phyloP scores from a whole-genome alignment of 2,888 invertebrate genomes.

The Melinopterus prodromus region DNA sequence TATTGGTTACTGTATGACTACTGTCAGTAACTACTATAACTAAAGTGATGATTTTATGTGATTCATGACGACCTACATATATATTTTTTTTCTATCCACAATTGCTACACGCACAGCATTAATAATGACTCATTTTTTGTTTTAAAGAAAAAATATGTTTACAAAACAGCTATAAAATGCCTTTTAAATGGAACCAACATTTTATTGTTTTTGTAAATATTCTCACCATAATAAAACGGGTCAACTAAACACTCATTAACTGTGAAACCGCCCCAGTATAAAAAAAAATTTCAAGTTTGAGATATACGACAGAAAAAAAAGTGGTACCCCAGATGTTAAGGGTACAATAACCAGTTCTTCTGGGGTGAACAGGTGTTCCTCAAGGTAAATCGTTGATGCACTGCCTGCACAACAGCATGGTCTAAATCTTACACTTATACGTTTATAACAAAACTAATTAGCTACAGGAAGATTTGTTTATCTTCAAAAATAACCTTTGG shows the following conservation, averaged over 20 bases:
- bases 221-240: neutral
- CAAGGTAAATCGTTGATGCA: neutral
- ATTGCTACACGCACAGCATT: neutral
- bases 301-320: neutral
- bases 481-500: neutral
- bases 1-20: no score
- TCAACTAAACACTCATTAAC: neutral
- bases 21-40: no score
- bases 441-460: neutral
- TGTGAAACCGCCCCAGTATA: neutral
- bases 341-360: conserved; percentile 28
- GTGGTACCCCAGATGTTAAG: neutral
- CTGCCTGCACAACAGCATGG: neutral
- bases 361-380: conserved; percentile 32
- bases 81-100: neutral
- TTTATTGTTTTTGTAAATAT: neutral
- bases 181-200: neutral
- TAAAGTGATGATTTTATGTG: neutral
- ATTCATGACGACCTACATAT: neutral
- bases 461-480: neutral
- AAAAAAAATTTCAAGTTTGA: neutral
- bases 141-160: neutral
- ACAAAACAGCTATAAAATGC: neutral
- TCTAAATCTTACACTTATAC: neutral
- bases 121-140: neutral